A percentile compares a stretch with the other conserved stretches of the same genome.
phyloP scores from a whole-genome alignment of 1,140 invertebrate species.

The Formica selysi region DNA sequence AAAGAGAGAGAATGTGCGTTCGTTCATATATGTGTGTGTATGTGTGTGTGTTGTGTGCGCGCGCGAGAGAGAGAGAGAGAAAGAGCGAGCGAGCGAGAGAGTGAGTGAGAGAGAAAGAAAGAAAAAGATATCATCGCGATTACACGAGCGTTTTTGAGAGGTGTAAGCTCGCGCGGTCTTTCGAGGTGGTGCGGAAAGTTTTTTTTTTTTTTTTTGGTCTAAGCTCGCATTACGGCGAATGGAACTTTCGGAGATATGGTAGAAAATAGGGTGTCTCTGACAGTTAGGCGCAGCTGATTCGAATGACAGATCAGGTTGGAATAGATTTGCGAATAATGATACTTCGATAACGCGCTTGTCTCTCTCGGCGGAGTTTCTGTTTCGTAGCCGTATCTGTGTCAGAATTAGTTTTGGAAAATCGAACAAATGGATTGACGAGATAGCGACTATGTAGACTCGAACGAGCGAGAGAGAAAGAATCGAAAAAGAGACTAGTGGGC shows the following conservation, averaged over 20 bases:
- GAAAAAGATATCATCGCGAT: too few species aligned
- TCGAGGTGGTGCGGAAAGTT: slow-evolving; percentile 1
- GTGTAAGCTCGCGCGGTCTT: not conserved
- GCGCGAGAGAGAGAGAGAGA: slow-evolving; percentile 33
- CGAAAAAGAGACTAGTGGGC: slow-evolving; percentile 63
- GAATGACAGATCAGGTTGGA: slow-evolving; percentile 26
- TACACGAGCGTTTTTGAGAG: not conserved
- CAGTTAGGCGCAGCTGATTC: slow-evolving; percentile 42
- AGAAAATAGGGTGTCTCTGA: slow-evolving; percentile 1
- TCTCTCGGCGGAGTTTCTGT: not conserved
- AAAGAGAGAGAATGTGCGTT: slow-evolving; percentile 34
- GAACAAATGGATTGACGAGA: slow-evolving; percentile 26
- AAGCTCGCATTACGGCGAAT: not conserved
- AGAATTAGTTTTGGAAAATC: slow-evolving; percentile 11
- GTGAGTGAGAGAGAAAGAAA: not conserved
- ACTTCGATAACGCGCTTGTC: not conserved
- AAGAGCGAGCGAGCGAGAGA: not conserved
- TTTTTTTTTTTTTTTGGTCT: not conserved
- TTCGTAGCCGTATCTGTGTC: not conserved
- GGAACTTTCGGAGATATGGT: not conserved
- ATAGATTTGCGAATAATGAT: slow-evolving; percentile 13
- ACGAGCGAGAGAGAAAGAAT: slow-evolving; percentile 1
- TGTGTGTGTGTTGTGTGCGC: not conserved
- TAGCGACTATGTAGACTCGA: not conserved
- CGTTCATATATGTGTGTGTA: too few species aligned